Base-by-base conservation (phyloP, 1,140 invertebrate genomes). In the Ephestia elutella region DNA sequence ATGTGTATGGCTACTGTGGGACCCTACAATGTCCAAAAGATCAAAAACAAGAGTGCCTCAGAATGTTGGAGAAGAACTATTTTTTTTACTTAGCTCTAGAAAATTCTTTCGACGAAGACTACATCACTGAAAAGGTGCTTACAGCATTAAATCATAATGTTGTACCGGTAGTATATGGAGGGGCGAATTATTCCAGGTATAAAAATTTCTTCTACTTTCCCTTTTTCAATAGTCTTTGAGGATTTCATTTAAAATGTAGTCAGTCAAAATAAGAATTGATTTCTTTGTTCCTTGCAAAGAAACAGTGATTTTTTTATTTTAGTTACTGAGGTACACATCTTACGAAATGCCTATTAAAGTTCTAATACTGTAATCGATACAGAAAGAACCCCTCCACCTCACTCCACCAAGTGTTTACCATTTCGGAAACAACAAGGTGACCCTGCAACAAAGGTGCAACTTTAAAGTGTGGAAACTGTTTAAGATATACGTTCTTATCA, bases 81-180 rank as follows among this genome's bases (percentile, higher is more conserved):
- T 92, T 90, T 60, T 94, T 94, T 70, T 94, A 94, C 73, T 71
- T 94, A 56, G 89, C 93, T 0, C 92, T 94, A 54, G 93, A 94
- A 75, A 94, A 94, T 77, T 90, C 91, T 17, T 82, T 91, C 32
- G 86, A 87, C 59, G 80, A 88, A 57, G 92, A 93, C 78, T 93
- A 93, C 71, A 89, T 93, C 2, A 93, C 92, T 0, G 92, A 93
- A 64, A 93, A 93, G 66, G 71, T 94, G 25, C 92, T 90, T 70
- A 82, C 73, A 9, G 80, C 89, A 8, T 59, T 92, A 18, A 73
- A 85, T 60, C 71, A 90, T 66, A 67, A 90, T 49, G 69, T 87
- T 2, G 81, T 91, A 20, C 91, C 91, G 0, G 85, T 91, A 15
- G 90, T 91, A 8, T 89, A 84, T 59, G 90, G 90, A 15, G 89